Evolutionary conservation across 2,113 vertebrate genomes (phyloP), one percentile per base, ranked within the genome.

Genomic region (Promerops cafer): DNA sequence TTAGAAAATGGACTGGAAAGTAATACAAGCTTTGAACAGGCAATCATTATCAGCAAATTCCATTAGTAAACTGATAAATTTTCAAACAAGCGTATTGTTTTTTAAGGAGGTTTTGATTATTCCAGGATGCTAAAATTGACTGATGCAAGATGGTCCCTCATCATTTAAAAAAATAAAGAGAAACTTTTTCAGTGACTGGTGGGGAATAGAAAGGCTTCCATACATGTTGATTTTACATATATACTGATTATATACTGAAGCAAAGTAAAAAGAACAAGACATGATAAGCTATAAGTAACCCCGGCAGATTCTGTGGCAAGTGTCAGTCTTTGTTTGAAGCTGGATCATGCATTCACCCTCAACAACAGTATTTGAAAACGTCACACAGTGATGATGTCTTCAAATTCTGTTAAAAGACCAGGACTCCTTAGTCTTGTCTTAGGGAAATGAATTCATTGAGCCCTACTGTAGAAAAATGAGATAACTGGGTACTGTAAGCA

Each of bases 1-100:
- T 95, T 93, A 83, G 82, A 90, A 90, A 92, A 85, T 80, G 72
- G 54, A 93, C 71, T 56, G 69, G 35, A 94, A 95, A 87, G 52
- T 77, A 91, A 91, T 87, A 89, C 83, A 91, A 93, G 19, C 54
- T 82, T 64, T 72, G 50, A 93, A 63, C 13, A 79, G 42, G 44
- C 50, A 87, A 89, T 94, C 65, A 85, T 59, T 66, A 81, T 74
- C 72, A 84, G 47, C 63, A 95, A 90, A 89, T 83, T 74, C 42
- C 30, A 74, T 79, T 89, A 88, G 50, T 42, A 72, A 89, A 90
- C 30, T 91, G 31, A 91, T 87, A 68, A 49, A 89, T 90, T 92
- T 85, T 87, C 68, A 80, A 87, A 59, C 52, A 57, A 56, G 42
- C 18, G 85, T 85, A 78, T 45, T 64, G 33, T 31, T 69, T 84